Conservation (phyloP, 35 echinoderm and acorn worm genomes). For the Anneissia japonica region DNA sequence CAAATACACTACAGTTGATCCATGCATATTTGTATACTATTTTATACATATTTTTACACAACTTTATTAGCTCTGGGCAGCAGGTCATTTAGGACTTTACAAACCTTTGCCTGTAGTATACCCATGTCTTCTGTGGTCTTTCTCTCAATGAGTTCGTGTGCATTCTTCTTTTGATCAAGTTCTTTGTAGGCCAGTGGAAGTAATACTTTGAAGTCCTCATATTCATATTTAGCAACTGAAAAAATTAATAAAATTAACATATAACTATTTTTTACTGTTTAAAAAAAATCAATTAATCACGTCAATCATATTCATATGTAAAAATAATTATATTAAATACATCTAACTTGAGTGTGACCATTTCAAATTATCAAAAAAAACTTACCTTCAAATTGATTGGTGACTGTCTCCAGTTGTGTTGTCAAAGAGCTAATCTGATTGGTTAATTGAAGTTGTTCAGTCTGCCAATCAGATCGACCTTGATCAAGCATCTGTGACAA, state of each 20-base stretch:
- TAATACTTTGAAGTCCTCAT: slow-evolving; percentile 76
- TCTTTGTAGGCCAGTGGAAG: slow-evolving; percentile 69
- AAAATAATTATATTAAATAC: too few relatives aligned
- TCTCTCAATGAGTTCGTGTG: not conserved
- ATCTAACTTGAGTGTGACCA: not conserved
- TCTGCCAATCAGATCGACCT: slow-evolving; percentile 8
- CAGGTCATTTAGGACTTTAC: not conserved
- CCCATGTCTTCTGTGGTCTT: slow-evolving; percentile 6
- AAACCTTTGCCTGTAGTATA: slow-evolving; percentile 51
- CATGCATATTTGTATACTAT: too few relatives aligned
- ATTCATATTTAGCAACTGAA: slow-evolving; percentile 60
- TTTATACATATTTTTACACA: not conserved
- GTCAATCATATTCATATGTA: too few relatives aligned
- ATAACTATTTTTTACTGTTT: too few relatives aligned
- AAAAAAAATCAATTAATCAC: too few relatives aligned
- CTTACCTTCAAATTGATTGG: slow-evolving; percentile 26
- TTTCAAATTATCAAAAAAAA: not conserved
- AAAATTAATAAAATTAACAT: not conserved
- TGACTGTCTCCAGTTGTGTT: slow-evolving; percentile 12
- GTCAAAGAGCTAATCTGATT: slow-evolving; percentile 20
- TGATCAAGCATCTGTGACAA: not conserved
- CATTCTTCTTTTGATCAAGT: slow-evolving; percentile 35
- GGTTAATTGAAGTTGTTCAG: slow-evolving; percentile 17
- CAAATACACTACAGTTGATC: too few relatives aligned
- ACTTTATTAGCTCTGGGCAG: not conserved